Evolutionary conservation across 2,797 vertebrate genomes (phyloP), one percentile per base, ranked within the genome.

Genomic region (Neosalanx taihuensis): DNA sequence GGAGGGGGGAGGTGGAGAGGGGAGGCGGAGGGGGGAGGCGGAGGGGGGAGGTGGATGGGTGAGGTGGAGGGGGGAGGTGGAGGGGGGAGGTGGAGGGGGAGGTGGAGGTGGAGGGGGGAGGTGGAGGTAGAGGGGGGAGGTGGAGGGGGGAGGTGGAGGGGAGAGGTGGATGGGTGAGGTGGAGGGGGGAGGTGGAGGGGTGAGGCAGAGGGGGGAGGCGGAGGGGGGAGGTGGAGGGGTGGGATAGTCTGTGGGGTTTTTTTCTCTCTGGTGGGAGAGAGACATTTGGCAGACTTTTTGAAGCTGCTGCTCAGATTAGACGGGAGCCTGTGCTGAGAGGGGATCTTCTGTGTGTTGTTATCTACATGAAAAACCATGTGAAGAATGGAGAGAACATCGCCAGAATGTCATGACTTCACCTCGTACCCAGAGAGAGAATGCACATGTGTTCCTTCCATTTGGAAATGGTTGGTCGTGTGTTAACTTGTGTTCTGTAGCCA

Each of bases 261-360:
- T 57, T 4, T 33, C 9, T 37, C 41, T 41, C 41, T 41, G 41
- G 56, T 31, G 13, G n/a, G 35, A 49, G 64, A 49, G 63, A 67
- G 88, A 89, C 80, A 84, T 89, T 83, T 83, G 82, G 81, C 82
- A 82, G 86, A 75, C 77, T 80, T 80, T 80, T 76, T 74, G 85
- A 86, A 86, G 80, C 78, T 51, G 2, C 18, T 66, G 73, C 57
- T 81, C 67, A 80, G 86, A 88, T 85, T 85, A 81, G 70, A 13
- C 79, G 72, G 33, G 69, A 77, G 41, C 59, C 75, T 73, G 71
- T 6, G 87, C 64, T 87, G 87, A 89, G 79, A 86, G 87, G 89
- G 88, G 89, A 85, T 83, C 83, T 84, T 74, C 67, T 30, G 79
- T 88, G 41, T 89, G 89, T 90, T 86, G 83, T 85, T 86, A 56